phyloP scores from a whole-genome alignment of 2,113 vertebrate genomes.

The Eolophus roseicapilla region DNA sequence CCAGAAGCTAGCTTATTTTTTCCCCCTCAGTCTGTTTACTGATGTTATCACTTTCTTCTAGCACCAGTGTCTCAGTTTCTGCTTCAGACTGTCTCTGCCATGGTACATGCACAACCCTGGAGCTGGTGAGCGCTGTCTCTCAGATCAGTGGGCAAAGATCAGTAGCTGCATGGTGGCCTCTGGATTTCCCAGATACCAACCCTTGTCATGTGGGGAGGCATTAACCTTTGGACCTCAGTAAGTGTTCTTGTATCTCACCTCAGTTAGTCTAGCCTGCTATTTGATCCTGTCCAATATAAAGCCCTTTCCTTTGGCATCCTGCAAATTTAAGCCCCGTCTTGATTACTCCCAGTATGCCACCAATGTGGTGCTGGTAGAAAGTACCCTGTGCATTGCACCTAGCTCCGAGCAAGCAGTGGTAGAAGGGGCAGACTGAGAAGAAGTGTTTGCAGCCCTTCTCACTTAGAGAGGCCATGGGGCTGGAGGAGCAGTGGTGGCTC shows the following conservation, averaged over 20 bases:
- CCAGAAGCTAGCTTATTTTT: background rate
- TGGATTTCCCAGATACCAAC: background rate
- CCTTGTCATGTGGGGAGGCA: background rate
- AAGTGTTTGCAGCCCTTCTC: background rate
- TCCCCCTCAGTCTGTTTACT: background rate
- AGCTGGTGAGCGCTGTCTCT: background rate
- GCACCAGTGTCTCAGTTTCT: background rate
- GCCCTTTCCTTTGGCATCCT: background rate
- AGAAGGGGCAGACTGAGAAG: background rate
- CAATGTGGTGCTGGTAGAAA: background rate
- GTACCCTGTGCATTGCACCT: background rate
- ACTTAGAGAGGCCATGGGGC: background rate
- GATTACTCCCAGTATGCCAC: background rate
- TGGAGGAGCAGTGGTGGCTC: background rate
- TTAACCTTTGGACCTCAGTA: slow-evolving; percentile 22
- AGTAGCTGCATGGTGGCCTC: background rate
- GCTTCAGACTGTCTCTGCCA: background rate
- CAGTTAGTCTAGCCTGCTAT: background rate
- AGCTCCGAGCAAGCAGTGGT: background rate
- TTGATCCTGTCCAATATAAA: background rate
- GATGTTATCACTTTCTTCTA: slow-evolving; percentile 6
- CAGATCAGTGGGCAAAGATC: slow-evolving; percentile 1
- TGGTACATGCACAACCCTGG: background rate
- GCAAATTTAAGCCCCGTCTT: background rate
- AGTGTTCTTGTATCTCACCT: slow-evolving; percentile 9